Evolutionary conservation across 2,888 invertebrate species (phyloP).

Genomic region (Drosophila rellima): DNA sequence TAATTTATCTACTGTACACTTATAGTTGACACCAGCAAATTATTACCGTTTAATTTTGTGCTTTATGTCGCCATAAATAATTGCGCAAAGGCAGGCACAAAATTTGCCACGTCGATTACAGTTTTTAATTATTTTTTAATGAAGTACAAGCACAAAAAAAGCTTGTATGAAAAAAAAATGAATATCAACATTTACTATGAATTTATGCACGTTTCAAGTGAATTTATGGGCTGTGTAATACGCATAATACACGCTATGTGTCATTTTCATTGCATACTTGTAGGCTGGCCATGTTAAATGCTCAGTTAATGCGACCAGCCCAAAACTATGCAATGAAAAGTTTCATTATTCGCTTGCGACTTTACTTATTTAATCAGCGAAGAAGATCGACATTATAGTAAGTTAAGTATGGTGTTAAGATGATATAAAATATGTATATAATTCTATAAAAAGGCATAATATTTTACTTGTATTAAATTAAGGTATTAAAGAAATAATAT

Average conservation of each 20-base stretch:
- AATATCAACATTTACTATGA: conserved; percentile 38
- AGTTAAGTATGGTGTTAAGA: background rate
- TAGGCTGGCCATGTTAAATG: conserved; percentile 10
- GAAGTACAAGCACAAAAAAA: conserved; percentile 59
- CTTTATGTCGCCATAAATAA: conserved; percentile 75
- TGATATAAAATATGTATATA: background rate
- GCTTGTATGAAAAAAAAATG: conserved; percentile 5
- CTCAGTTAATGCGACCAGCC: conserved; percentile 30
- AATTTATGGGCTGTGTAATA: conserved; percentile 75
- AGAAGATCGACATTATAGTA: background rate
- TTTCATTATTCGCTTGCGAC: conserved; percentile 47
- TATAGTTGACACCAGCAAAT: conserved; percentile 77
- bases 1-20: conserved; percentile 76
- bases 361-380: background rate
- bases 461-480: no score
- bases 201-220: conserved; percentile 66
- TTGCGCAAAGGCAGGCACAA: conserved; percentile 75
- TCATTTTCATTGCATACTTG: conserved; percentile 20
- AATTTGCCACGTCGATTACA: conserved; percentile 66
- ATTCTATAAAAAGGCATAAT: background rate
- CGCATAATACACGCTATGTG: conserved; percentile 49
- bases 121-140: conserved; percentile 79
- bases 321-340: conserved; percentile 34
- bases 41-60: conserved; percentile 79
- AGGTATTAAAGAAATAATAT: no score